A percentile compares a stretch with the other conserved stretches of the same genome.
Evolutionary conservation across 2,797 vertebrate genomes (phyloP).

Genomic region (Epinephelus coioides): DNA sequence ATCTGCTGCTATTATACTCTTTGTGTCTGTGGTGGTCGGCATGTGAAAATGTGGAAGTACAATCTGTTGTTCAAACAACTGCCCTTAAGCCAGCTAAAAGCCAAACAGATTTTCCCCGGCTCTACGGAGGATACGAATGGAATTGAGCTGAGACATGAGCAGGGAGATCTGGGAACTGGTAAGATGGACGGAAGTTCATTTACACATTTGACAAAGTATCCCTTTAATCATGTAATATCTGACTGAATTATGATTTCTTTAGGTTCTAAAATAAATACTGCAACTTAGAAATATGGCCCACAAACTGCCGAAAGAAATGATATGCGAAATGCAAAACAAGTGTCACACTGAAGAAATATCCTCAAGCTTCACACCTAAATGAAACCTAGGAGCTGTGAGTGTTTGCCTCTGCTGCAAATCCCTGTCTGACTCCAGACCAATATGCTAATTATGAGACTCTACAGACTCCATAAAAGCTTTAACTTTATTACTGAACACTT

Average conservation of each 20-base stretch:
- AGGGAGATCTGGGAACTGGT: too few species aligned
- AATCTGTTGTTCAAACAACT: too few species aligned
- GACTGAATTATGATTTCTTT: neutral
- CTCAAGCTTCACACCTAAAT: neutral
- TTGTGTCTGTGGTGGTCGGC: too few species aligned
- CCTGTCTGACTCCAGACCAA: constrained; percentile 8
- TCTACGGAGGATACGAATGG: too few species aligned
- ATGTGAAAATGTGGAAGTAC: too few species aligned
- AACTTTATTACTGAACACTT: constrained; percentile 46
- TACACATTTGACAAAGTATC: too few species aligned
- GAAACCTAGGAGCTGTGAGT: constrained; percentile 7
- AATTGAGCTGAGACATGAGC: too few species aligned
- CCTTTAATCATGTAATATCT: neutral
- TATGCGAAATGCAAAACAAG: constrained; percentile 11
- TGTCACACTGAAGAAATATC: constrained; percentile 80
- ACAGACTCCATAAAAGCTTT: constrained; percentile 48
- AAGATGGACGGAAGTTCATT: too few species aligned
- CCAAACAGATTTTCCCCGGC: too few species aligned
- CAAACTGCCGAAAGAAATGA: constrained; percentile 63
- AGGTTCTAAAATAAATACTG: neutral
- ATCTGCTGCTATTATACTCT: too few species aligned
- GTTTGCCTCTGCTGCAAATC: constrained; percentile 34
- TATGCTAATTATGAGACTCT: constrained; percentile 43
- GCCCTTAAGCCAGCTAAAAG: too few species aligned
- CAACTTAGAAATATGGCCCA: constrained; percentile 33